Evolutionary conservation across 1,140 invertebrate genomes (phyloP).

Genomic region (Drosophila funebris): DNA sequence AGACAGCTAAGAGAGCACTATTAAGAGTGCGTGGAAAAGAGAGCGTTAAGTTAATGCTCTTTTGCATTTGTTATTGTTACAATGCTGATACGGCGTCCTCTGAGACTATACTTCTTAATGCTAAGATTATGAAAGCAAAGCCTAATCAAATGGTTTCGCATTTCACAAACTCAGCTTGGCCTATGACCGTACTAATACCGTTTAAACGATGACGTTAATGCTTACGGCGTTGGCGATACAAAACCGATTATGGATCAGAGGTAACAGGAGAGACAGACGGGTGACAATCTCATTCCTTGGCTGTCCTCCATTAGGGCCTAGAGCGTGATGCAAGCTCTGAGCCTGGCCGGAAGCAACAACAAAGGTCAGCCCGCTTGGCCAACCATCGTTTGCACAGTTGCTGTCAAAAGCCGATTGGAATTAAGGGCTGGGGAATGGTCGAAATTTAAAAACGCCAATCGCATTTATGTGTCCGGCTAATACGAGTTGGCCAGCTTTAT

Average conservation of each 20-base stretch:
- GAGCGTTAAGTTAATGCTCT: not conserved
- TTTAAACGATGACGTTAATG: not conserved
- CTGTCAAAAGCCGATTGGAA: conserved; percentile 7
- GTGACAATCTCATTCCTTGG: not conserved
- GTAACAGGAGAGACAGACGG: not conserved
- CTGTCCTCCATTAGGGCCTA: conserved; percentile 84
- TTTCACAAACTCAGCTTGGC: no score
- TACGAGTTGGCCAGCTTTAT: conserved; percentile 22
- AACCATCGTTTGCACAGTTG: conserved; percentile 28
- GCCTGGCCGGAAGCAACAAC: not conserved
- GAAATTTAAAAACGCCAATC: conserved; percentile 54
- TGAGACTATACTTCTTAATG: no score
- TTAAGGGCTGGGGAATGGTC: not conserved
- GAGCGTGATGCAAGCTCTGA: no score
- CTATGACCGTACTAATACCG: no score
- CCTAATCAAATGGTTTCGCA: no score
- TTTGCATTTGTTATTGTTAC: not conserved
- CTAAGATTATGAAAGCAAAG: no score
- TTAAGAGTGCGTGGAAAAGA: not conserved
- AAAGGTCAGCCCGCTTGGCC: not conserved
- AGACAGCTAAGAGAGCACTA: not conserved
- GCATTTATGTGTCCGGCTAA: conserved; percentile 50
- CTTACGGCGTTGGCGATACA: not conserved
- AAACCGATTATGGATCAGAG: not conserved
- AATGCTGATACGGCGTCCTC: not conserved